These are phyloP conservation scores for Polydrusus pterygomalis DNA, from an alignment of 2,888 invertebrate species.

Conservation along the genomic window DNA sequence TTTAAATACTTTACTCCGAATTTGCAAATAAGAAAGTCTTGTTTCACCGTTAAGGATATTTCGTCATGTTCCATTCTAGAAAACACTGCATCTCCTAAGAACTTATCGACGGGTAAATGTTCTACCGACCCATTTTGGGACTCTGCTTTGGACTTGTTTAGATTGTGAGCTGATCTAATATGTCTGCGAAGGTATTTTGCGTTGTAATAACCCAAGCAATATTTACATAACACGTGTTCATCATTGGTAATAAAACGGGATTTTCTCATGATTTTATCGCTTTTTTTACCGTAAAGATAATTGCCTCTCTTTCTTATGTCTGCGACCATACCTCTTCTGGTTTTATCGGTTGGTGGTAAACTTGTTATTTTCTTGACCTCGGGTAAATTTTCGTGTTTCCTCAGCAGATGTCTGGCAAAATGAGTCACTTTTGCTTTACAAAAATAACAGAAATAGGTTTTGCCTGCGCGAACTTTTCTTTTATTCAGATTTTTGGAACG, in stretches of 20 bases:
- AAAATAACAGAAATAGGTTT: background rate
- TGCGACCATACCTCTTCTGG: background rate
- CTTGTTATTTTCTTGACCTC: background rate
- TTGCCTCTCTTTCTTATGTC: background rate
- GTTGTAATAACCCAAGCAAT: background rate
- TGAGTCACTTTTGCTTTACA: background rate
- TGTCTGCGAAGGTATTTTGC: background rate
- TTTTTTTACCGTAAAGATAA: background rate
- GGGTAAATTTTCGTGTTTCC: background rate
- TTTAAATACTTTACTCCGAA: conserved; percentile 42
- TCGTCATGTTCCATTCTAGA: conserved; percentile 32
- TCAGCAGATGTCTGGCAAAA: background rate
- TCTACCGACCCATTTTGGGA: background rate
- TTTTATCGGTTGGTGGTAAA: background rate
- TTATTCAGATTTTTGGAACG: background rate
- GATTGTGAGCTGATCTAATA: background rate
- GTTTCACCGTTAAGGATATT: conserved; percentile 34
- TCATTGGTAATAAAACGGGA: background rate
- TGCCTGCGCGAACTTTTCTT: background rate
- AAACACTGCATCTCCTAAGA: conserved; percentile 34
- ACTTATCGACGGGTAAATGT: background rate
- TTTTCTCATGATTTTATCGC: background rate
- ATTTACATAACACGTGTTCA: background rate
- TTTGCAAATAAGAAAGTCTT: conserved; percentile 41
- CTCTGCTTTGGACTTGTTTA: background rate